phyloP scores from a whole-genome alignment of 92 coral and sea anemone genomes.

The Pocillopora meandrina region DNA sequence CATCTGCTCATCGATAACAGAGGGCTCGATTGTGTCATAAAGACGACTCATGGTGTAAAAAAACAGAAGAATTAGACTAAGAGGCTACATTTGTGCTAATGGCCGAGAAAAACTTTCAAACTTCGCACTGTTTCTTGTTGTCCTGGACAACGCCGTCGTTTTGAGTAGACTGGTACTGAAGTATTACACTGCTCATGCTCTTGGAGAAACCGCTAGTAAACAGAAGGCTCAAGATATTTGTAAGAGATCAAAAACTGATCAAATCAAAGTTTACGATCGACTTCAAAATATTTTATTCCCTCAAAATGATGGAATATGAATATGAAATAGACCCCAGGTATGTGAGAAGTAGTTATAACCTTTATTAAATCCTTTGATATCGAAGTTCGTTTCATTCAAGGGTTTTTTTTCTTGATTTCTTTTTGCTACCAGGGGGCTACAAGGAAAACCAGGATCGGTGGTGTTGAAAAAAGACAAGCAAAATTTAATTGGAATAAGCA shows the following conservation, averaged over 20 bases:
- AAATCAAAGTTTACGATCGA: background rate
- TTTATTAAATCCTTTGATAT: slow-evolving; percentile 4
- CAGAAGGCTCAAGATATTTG: slow-evolving; percentile 22
- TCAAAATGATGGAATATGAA: slow-evolving; percentile 97
- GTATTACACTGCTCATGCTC: slow-evolving; percentile 26
- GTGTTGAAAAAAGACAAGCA: slow-evolving; percentile 95
- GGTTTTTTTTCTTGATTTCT: background rate
- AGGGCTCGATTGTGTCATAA: slow-evolving; percentile 99
- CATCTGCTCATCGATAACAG: slow-evolving; percentile 99
- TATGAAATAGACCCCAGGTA: slow-evolving; percentile 98
- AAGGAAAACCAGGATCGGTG: slow-evolving; percentile 96
- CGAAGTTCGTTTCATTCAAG: background rate
- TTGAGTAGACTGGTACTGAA: slow-evolving; percentile 37
- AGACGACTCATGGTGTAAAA: slow-evolving; percentile 90
- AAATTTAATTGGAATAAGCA: slow-evolving; percentile 93
- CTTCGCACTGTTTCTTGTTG: slow-evolving; percentile 79
- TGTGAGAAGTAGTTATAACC: background rate
- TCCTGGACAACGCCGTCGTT: slow-evolving; percentile 75
- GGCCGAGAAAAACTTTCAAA: slow-evolving; percentile 39
- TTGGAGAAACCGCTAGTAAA: slow-evolving; percentile 12
- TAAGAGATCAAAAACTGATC: background rate
- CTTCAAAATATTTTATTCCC: slow-evolving; percentile 16
- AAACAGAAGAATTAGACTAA: slow-evolving; percentile 1
- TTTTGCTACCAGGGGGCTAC: slow-evolving; percentile 72
- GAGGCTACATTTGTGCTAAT: slow-evolving; percentile 44